phyloP scores from a whole-genome alignment of 2,797 vertebrate species.

The Sebastes aleutianus region DNA sequence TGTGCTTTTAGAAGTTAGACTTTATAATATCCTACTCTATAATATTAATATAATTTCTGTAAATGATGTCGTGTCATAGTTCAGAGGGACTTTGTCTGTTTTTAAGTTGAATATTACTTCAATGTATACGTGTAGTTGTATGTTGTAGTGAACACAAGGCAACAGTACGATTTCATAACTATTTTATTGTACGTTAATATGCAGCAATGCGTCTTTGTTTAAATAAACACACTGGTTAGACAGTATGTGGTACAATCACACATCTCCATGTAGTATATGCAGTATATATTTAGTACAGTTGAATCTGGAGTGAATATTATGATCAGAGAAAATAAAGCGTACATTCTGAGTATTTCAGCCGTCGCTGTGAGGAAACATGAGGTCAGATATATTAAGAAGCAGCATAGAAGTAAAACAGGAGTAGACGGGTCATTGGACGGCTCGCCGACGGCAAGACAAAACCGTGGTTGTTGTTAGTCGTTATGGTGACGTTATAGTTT shows the following conservation, averaged over 20 bases:
- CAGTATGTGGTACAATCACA: not conserved
- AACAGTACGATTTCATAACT: not conserved
- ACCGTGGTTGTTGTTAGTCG: too few relatives aligned
- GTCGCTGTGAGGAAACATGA: not conserved
- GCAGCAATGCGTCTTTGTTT: not conserved
- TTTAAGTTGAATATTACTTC: not conserved
- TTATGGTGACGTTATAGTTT: too few relatives aligned
- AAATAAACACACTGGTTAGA: slow-evolving; percentile 7
- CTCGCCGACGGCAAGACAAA: too few relatives aligned
- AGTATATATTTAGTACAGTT: not conserved
- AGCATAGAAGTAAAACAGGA: slow-evolving; percentile 3
- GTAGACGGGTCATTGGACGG: too few relatives aligned
- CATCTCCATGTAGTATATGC: not conserved
- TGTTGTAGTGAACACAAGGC: not conserved
- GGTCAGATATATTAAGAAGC: slow-evolving; percentile 26
- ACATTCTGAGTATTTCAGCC: slow-evolving; percentile 15
- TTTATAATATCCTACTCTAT: too few relatives aligned
- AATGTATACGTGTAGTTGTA: not conserved
- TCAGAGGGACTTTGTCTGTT: not conserved
- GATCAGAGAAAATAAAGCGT: not conserved
- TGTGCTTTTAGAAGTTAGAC: not conserved
- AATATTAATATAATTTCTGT: not conserved
- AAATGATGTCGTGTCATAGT: not conserved
- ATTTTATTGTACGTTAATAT: slow-evolving; percentile 22
- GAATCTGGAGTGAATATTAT: not conserved